Base-by-base conservation (phyloP, 1,140 invertebrate species). In the Branchinecta lynchi region DNA sequence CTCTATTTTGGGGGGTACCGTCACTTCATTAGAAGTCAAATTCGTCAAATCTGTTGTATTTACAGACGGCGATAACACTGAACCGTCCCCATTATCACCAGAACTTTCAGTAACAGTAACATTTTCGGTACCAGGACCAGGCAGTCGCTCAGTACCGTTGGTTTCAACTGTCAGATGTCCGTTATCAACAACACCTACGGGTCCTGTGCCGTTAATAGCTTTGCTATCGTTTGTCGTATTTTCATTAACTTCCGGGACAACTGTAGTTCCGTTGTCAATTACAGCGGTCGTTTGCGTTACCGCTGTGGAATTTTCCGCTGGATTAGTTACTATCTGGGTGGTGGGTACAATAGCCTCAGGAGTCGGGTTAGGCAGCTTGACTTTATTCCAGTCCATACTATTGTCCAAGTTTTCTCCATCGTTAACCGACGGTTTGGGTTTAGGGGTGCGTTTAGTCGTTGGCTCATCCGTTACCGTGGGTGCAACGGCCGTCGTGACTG, bases 371-470 rank as follows among this genome's bases (percentile, higher is more conserved):
- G 71, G 68, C 17, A 74, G 66, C 60, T 45, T 66, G 32, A 73
- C 66, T 70, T 66, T 70, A 51, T 74, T 71, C 73, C 73, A 74
- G 43, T 73, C 67, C 65, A 44, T 17, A 10, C 65, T 71, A 8
- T 74, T 70, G 44, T 70, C 70, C 12, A 74, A 66, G 43, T 69
- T 65, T 46, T 66, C 71, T 15, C 70, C 74, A 68, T 75, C 72
- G 10, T 70, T 75, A 46, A 72, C 69, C 32, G 70, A 68, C 5
- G 74, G 74, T 51, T 75, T 75, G 7, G 71, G 74, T 69, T 74
- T 73, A 15, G 73, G 73, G 66, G 71, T 69, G 17, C 66, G 32
- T 46, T 73, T 65, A n/a, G 65, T 73, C 8, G 71, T 71, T 5
- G 71, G 66, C 8, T 69, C 67, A 44, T 68, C 65, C 10, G 67